Evolutionary conservation across 2,888 invertebrate genomes (phyloP), one percentile per base, ranked within the genome.

Genomic region (Noctuana brunneofusca): DNA sequence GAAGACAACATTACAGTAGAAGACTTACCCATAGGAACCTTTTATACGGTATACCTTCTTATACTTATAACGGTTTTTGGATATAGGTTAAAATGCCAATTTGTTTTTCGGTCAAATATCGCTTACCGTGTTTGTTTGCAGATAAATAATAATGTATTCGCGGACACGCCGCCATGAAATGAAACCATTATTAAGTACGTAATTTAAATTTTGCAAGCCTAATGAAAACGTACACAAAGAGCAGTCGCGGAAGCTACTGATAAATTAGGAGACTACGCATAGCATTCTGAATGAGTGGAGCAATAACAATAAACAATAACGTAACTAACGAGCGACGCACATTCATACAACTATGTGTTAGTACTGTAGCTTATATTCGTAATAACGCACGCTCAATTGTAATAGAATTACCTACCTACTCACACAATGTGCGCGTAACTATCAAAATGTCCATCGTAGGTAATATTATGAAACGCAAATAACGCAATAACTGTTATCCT

Each of bases 141-240:
- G 38, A 49, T 55, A 49, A 48, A 20, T 62, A 62, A 20, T 62
- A 62, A 62, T 62, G 41, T 62, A 62, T 62, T 62, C 62, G 49
- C 49, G 22, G 55, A 50, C 62, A 62, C 55, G 62, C 14, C 14
- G 57, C 65, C 57, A 59, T 59, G 48, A 64, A 59, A 64, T 63
- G 64, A 54, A 62, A 41, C 54, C 63, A 50, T 52, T 27, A 64
- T 63, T 59, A 43, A 46, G 57, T 52, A 56, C 60, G 62, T 50
- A 60, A 52, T 62, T 64, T 32, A 55, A 62, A 65, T 67, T 68
- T 68, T 65, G 66, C 68, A 63, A 75, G 70, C 71, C 72, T 72
- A 79, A 82, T 79, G 77, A 77, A 77, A 75, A 71, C 70, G 74
- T 74, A 74, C 73, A 81, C 83, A 82, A 84, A 79, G 75, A 79